A percentile compares a stretch with the other conserved stretches of the same genome.
Evolutionary conservation across 2,113 vertebrate species (phyloP).

Genomic region (Dasyprocta punctata): DNA sequence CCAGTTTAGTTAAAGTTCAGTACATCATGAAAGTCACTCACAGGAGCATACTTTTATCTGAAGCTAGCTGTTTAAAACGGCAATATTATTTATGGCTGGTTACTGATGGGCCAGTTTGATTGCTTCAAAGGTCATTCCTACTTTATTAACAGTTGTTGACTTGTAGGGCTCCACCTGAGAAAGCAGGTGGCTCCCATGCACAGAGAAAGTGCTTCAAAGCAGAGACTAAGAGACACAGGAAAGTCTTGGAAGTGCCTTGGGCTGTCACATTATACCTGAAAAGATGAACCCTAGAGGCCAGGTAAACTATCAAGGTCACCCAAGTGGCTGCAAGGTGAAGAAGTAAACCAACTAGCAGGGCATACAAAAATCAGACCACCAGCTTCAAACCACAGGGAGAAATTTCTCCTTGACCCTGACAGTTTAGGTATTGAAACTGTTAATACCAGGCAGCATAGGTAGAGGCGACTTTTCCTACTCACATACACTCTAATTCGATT

Average conservation of each 20-base stretch:
- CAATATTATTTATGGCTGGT: constrained; percentile 68
- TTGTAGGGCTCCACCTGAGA: not conserved
- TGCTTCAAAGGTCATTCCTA: constrained; percentile 62
- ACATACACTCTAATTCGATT: not conserved
- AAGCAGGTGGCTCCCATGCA: not conserved
- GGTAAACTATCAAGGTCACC: not conserved
- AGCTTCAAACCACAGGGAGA: not conserved
- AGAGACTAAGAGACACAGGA: not conserved
- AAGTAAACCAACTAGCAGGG: not conserved
- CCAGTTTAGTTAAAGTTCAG: not conserved
- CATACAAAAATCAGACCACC: not conserved
- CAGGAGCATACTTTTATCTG: constrained; percentile 47
- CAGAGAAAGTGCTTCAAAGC: not conserved
- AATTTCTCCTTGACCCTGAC: not conserved
- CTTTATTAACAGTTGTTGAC: constrained; percentile 65
- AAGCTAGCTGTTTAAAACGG: constrained; percentile 26
- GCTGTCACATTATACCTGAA: not conserved
- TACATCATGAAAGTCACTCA: not conserved
- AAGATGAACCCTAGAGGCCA: not conserved
- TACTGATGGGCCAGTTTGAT: constrained; percentile 19
- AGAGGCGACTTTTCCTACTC: not conserved
- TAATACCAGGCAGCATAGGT: not conserved
- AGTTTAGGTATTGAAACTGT: not conserved
- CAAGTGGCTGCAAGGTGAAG: not conserved
- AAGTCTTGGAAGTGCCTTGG: not conserved